A percentile compares a stretch with the other conserved stretches of the same genome.
These are phyloP conservation scores for Drosophila pallidifrons DNA, from an alignment of 1,140 invertebrate species.

Conservation along the genomic window DNA sequence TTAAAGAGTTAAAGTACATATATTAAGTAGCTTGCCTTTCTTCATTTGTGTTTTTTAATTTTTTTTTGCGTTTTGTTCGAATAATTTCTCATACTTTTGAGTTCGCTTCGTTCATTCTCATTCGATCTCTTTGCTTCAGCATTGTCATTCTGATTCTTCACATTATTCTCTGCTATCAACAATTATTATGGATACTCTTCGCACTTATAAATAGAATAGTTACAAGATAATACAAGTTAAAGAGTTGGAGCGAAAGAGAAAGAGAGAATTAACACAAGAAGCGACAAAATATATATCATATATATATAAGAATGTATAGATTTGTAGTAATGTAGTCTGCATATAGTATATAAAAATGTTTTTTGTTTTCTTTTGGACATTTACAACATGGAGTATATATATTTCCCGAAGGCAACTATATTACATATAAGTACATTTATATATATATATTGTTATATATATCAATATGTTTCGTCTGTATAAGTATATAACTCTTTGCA, in stretches of 20 bases:
- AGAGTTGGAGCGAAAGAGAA: slow-evolving; percentile 9
- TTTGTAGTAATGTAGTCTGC: slow-evolving; percentile 59
- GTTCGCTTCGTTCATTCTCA: slow-evolving; percentile 23
- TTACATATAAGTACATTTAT: slow-evolving; percentile 59
- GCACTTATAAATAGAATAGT: slow-evolving; percentile 38
- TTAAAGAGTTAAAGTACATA: slow-evolving; percentile 50
- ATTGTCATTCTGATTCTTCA: slow-evolving; percentile 18
- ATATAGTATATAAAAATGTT: slow-evolving; percentile 56
- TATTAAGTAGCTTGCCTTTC: slow-evolving; percentile 25
- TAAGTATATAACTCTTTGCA: slow-evolving; percentile 37
- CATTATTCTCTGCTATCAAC: slow-evolving; percentile 14
- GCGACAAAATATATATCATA: slow-evolving; percentile 40
- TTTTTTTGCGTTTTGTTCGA: slow-evolving; percentile 14
- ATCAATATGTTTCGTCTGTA: slow-evolving; percentile 32
- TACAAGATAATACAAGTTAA: slow-evolving; percentile 38
- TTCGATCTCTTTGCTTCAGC: neutral
- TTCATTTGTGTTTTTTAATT: neutral
- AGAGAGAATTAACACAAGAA: slow-evolving; percentile 34
- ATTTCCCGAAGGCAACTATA: slow-evolving; percentile 68
- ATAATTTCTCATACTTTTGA: slow-evolving; percentile 14
- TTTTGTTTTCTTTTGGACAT: slow-evolving; percentile 55
- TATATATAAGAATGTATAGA: slow-evolving; percentile 49
- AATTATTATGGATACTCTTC: slow-evolving; percentile 31
- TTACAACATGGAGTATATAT: slow-evolving; percentile 69
- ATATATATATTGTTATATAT: slow-evolving; percentile 52